Conservation (phyloP, 2,888 invertebrate genomes). For the Endomychus coccineus region DNA sequence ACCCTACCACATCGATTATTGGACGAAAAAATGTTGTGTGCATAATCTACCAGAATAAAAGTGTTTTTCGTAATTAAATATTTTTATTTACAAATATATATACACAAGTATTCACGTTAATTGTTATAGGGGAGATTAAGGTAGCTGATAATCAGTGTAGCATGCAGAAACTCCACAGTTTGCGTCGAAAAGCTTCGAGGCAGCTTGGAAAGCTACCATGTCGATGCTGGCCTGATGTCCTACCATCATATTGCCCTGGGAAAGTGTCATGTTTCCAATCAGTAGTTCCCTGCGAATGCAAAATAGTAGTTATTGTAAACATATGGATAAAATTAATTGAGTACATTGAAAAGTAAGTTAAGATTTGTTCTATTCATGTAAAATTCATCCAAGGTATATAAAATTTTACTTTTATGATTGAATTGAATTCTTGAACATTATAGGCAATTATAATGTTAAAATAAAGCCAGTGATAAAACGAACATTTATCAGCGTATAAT, state of each 20-base stretch:
- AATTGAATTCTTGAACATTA: not conserved
- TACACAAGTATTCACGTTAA: no score
- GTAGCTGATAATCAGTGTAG: conserved; percentile 39
- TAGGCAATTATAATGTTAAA: no score
- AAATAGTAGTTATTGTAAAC: conserved; percentile 8
- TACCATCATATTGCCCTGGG: conserved; percentile 33
- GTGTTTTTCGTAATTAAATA: no score
- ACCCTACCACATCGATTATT: conserved; percentile 34
- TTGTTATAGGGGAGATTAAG: no score
- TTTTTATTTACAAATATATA: no score
- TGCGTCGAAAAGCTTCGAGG: conserved; percentile 41
- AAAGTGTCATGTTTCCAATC: conserved; percentile 37
- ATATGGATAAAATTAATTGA: not conserved
- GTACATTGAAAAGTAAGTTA: not conserved
- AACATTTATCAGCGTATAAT: no score
- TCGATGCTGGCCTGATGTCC: conserved; percentile 36
- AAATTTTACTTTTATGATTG: conserved; percentile 1
- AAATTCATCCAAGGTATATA: not conserved
- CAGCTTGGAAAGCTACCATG: conserved; percentile 42
- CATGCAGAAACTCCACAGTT: conserved; percentile 34
- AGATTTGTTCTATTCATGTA: not conserved
- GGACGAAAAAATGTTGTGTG: conserved; percentile 28
- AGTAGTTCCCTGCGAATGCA: conserved; percentile 40
- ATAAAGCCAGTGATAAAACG: no score
- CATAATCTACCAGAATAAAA: no score